A percentile compares a stretch with the other conserved stretches of the same genome.
These are phyloP conservation scores for Ia io DNA, from an alignment of 2,113 vertebrate species.

Conservation along the genomic window DNA sequence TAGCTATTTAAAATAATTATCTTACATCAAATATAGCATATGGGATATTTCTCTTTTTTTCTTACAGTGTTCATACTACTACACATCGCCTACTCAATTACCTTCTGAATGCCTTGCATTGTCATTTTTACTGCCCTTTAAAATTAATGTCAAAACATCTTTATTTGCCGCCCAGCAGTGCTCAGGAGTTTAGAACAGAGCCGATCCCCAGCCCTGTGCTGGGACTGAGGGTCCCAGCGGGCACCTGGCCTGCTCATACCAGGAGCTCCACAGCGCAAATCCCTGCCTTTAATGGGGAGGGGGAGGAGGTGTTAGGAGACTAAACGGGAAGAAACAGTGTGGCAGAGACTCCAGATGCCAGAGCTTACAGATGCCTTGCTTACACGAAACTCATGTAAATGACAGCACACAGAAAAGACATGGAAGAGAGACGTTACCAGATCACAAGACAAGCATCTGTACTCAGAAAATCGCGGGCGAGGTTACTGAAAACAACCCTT, in stretches of 20 bases:
- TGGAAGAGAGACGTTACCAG: background rate
- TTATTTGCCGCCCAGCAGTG: background rate
- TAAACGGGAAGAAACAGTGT: background rate
- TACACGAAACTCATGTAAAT: slow-evolving; percentile 18
- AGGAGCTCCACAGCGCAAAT: background rate
- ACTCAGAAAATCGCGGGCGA: background rate
- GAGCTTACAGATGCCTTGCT: background rate
- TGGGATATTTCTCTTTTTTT: background rate
- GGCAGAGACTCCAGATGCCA: background rate
- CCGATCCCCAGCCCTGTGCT: background rate
- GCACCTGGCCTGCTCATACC: background rate
- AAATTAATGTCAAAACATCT: slow-evolving; percentile 17
- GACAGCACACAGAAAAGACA: background rate
- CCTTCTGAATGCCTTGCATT: background rate
- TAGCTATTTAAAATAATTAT: slow-evolving; percentile 5
- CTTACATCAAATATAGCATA: background rate
- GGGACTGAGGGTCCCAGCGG: background rate
- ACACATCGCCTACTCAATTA: background rate
- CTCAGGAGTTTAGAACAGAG: background rate
- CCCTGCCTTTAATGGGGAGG: background rate
- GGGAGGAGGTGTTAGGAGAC: background rate
- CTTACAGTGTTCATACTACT: background rate
- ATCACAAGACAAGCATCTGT: background rate
- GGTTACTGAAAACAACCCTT: background rate
- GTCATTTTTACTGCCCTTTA: slow-evolving; percentile 38